Percentiles rank a stretch among this genome's conserved stretches.
Evolutionary conservation across 2,797 vertebrate species (phyloP).

Genomic region (Podargus strigoides): DNA sequence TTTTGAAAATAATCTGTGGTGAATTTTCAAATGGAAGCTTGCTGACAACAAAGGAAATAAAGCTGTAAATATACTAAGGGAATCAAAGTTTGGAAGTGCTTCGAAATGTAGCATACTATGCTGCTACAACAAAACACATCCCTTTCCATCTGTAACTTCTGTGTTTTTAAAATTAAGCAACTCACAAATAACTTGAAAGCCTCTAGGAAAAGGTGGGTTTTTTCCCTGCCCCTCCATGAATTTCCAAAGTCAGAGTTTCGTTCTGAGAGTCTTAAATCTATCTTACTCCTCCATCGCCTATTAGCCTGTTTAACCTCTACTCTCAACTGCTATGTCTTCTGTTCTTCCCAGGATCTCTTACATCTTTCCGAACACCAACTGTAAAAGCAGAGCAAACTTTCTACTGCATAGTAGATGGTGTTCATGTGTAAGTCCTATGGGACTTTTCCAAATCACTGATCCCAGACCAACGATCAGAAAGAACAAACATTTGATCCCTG

Average conservation of each 20-base stretch:
- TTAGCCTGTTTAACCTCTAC: not conserved
- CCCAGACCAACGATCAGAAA: not conserved
- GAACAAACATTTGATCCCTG: constrained; percentile 21
- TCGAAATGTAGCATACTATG: not conserved
- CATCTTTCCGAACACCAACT: not conserved
- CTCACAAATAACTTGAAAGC: not conserved
- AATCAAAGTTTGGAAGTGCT: not conserved
- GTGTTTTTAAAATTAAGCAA: not conserved
- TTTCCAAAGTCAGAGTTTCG: not conserved
- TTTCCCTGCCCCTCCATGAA: fast-evolving
- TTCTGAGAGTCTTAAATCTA: not conserved
- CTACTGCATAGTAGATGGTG: not conserved
- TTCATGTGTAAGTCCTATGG: not conserved
- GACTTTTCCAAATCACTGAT: not conserved
- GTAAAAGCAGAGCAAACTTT: not conserved
- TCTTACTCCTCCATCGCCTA: not conserved
- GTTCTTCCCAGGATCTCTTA: not conserved
- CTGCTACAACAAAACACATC: not conserved
- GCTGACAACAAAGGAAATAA: not conserved
- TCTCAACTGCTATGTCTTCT: not conserved
- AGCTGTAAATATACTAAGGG: not conserved
- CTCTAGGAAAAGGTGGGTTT: not conserved
- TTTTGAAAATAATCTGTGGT: not conserved
- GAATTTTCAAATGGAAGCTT: not conserved
- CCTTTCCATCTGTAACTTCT: not conserved